Percentiles rank a stretch among this genome's conserved stretches.
Conservation (phyloP, 92 coral and sea anemone species). For the Blastomussa wellsi region DNA sequence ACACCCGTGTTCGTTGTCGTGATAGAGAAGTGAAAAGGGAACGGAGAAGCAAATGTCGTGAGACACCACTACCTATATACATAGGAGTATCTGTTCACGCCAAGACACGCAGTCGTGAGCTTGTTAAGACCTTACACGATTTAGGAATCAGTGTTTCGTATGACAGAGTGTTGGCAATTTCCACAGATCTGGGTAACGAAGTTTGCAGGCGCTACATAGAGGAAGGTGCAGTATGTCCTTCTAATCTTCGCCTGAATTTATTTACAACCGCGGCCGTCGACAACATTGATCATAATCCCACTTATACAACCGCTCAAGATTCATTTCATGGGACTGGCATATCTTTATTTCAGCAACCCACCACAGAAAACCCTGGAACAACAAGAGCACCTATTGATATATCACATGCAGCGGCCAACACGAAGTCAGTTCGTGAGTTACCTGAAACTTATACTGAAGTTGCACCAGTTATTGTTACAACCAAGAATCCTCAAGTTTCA, state of each 20-base stretch:
- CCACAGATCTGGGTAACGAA: constrained; percentile 69
- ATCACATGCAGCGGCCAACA: constrained; percentile 17
- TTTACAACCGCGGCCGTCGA: constrained; percentile 76
- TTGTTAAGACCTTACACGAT: constrained; percentile 50
- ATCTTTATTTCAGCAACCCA: constrained; percentile 39
- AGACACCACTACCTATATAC: constrained; percentile 61
- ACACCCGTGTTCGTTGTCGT: constrained; percentile 39
- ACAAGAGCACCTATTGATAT: constrained; percentile 13
- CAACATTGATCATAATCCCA: constrained; percentile 77
- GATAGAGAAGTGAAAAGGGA: constrained; percentile 35
- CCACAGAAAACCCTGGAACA: constrained; percentile 44
- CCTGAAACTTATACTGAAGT: constrained; percentile 55
- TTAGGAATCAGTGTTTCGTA: constrained; percentile 58
- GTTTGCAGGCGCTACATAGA: constrained; percentile 58
- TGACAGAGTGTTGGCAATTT: constrained; percentile 52
- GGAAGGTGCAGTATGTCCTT: constrained; percentile 68
- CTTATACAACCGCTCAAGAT: constrained; percentile 57
- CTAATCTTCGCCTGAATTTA: constrained; percentile 38
- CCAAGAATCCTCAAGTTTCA: constrained; percentile 36
- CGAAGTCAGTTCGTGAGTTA: constrained; percentile 53
- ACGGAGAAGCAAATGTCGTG: constrained; percentile 55
- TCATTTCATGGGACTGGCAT: constrained; percentile 71
- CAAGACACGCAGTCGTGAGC: constrained; percentile 67
- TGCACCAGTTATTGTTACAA: constrained; percentile 40
- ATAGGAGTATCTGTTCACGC: constrained; percentile 57